These are phyloP conservation scores for Platycheirus rosarum DNA, from an alignment of 2,888 invertebrate genomes.

Conservation along the genomic window DNA sequence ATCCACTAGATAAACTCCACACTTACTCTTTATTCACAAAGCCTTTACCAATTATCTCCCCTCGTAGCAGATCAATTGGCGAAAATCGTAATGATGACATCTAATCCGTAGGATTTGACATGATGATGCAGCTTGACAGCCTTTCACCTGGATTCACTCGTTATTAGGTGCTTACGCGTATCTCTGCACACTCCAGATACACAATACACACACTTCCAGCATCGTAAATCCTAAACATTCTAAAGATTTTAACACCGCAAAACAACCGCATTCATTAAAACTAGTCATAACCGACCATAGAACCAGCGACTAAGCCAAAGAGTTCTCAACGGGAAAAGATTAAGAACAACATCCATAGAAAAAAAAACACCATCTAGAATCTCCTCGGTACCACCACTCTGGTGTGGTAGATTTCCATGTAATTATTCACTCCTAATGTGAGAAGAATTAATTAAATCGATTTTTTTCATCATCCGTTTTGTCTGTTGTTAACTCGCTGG, in stretches of 20 bases:
- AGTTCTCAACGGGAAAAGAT: constrained; percentile 13
- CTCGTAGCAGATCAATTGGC: constrained; percentile 41
- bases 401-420: constrained; percentile 59
- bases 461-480: constrained; percentile 18
- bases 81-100: constrained; percentile 69
- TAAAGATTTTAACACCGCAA: constrained; percentile 61
- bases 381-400: neutral
- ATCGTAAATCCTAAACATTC: constrained; percentile 16
- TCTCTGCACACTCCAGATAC: constrained; percentile 19
- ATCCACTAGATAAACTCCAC: neutral
- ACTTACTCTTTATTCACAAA: neutral
- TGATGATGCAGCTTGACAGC: constrained; percentile 66
- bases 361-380: constrained; percentile 30
- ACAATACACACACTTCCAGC: constrained; percentile 26
- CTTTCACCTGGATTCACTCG: constrained; percentile 60
- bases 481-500: constrained; percentile 18
- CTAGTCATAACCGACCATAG: constrained; percentile 19
- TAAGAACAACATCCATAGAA: constrained; percentile 29
- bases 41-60: neutral
- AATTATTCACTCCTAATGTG: constrained; percentile 71
- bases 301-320: neutral
- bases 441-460: constrained; percentile 72
- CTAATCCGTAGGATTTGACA: constrained; percentile 70
- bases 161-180: neutral
- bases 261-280: constrained; percentile 40